Percentiles rank a stretch among this genome's conserved stretches.
Evolutionary conservation across 2,888 invertebrate species (phyloP).

Genomic region (Tryphoninae sp.): DNA sequence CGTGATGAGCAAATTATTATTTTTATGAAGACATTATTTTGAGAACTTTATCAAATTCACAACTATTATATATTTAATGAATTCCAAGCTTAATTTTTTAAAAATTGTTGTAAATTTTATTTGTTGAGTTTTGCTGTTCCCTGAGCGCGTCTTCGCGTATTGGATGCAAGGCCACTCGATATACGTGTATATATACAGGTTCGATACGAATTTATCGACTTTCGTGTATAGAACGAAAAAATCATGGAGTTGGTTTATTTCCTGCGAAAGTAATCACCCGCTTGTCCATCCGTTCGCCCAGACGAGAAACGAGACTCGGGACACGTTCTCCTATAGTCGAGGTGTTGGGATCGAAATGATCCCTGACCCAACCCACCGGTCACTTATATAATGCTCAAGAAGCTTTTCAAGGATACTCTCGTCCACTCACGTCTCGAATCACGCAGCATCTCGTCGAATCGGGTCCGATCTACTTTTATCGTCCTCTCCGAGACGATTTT

Average conservation of each 20-base stretch:
- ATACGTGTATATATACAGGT: background rate
- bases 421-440: background rate
- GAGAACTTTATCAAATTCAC: too few relatives aligned
- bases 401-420: conserved; percentile 23
- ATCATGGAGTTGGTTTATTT: conserved; percentile 28
- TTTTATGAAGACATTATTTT: too few relatives aligned
- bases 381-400: conserved; percentile 26
- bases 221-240: background rate
- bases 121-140: too few relatives aligned
- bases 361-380: conserved; percentile 25
- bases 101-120: too few relatives aligned
- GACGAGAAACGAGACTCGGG: conserved; percentile 28
- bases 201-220: background rate
- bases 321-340: conserved; percentile 1
- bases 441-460: conserved; percentile 20
- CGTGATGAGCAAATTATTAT: too few relatives aligned
- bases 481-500: background rate
- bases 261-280: conserved; percentile 35
- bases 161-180: background rate
- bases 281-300: conserved; percentile 14
- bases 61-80: too few relatives aligned
- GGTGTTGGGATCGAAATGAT: conserved; percentile 30
- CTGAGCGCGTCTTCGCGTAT: background rate
- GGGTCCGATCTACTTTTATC: conserved; percentile 46
- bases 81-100: too few relatives aligned